Evolutionary conservation across 2,888 invertebrate genomes (phyloP), one percentile per base, ranked within the genome.

Genomic region (Eulithis testata): DNA sequence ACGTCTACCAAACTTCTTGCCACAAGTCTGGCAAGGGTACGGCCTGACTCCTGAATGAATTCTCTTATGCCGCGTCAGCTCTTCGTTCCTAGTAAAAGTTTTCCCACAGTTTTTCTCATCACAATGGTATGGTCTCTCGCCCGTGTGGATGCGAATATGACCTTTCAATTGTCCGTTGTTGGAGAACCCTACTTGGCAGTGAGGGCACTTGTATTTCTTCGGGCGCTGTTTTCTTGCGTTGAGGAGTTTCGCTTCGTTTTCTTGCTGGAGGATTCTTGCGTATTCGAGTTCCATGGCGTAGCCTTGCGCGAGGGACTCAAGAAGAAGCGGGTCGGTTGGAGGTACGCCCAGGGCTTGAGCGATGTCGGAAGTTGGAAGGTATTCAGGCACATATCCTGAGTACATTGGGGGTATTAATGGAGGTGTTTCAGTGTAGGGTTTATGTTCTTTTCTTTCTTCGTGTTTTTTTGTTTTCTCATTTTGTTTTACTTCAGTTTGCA

Each of bases 141-240:
- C 98, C 45, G 98, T 98, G 80, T 98, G 98, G 62, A 98, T 98
- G 65, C 98, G 92, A n/a, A 97, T 95, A 82, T 98, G 98, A 12
- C 98, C 98, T 84, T 97, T 97, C 0, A 98, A 90, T 77, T 98
- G 98, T 0, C 98, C 98, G 85, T 98, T 98, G 85, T 98, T 98
- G n/a, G 97, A 97, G 85, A 98, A 98, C 0, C 97, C 97, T 0
- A 97, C 97, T 75, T 97, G 95, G 82, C 98, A 98, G 78, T 97
- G 96, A 0, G 97, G 96, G 79, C 99, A 98, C 74, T 97, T 96
- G 87, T 98, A 98, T 81, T 97, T 97, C 87, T 98, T 97, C 1
- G 98, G 98, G 0, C 98, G 94, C 75, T 97, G 95, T 78, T 97
- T 97, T 72, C 96, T 94, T 0, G 95, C 91, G 76, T 95, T 95